These are phyloP conservation scores for Coregonus clupeaformis DNA, from an alignment of 2,113 vertebrate species.

Conservation along the genomic window DNA sequence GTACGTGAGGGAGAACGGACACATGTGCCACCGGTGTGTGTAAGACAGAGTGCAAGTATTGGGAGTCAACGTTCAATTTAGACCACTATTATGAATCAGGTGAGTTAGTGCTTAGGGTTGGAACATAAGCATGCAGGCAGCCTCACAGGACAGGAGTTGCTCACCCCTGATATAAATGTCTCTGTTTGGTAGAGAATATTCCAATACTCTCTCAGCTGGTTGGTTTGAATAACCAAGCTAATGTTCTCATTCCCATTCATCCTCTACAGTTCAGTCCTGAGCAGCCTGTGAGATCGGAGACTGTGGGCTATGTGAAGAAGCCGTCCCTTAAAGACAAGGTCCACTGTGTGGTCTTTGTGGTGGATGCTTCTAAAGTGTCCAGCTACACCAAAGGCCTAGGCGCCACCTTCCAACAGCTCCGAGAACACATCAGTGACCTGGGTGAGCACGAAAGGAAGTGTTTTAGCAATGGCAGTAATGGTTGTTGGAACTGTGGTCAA, in stretches of 20 bases:
- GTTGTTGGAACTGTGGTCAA: not conserved
- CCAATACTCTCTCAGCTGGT: too few species aligned
- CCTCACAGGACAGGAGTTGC: too few species aligned
- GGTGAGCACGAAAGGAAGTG: slow-evolving; percentile 52
- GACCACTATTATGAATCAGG: too few species aligned
- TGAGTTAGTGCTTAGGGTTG: not conserved
- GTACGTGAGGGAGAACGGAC: slow-evolving; percentile 28
- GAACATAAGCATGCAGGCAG: not conserved
- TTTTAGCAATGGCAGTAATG: not conserved
- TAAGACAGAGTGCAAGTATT: too few species aligned
- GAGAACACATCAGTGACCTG: slow-evolving; percentile 69
- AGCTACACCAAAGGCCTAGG: slow-evolving; percentile 50
- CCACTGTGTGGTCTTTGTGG: slow-evolving; percentile 73
- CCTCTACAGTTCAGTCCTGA: slow-evolving; percentile 57
- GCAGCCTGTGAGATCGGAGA: slow-evolving; percentile 58
- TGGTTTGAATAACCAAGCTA: not conserved
- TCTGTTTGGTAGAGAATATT: too few species aligned
- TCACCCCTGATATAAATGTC: not conserved
- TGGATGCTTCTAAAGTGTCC: slow-evolving; percentile 57
- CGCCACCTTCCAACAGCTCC: slow-evolving; percentile 56
- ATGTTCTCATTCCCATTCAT: slow-evolving; percentile 6
- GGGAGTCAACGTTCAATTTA: too few species aligned
- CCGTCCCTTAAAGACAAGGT: slow-evolving; percentile 60
- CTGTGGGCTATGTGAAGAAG: slow-evolving; percentile 57
- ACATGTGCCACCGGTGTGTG: not conserved